Base-by-base conservation (phyloP, 2,888 invertebrate genomes). In the Silvanus unidentatus region DNA sequence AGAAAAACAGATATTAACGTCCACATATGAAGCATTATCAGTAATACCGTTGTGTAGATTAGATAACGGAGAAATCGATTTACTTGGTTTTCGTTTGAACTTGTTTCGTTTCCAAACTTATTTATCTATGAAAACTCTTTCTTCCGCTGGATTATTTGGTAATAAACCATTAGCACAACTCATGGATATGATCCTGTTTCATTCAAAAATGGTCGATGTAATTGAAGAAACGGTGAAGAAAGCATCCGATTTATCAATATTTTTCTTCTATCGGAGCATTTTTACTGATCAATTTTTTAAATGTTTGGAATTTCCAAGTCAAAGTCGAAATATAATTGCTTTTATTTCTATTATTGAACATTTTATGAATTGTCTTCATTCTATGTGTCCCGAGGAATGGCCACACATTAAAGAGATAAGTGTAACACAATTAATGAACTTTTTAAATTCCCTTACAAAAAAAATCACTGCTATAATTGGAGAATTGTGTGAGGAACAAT, bases 271-370 rank as follows among this genome's bases (percentile, higher is more conserved):
- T 70, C 93, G 86, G 62, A 88, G 90, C 74, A 88, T 93, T 69
- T 96, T 97, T 73, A 94, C 97, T 70, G 93, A 90, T 63, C 96
- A 97, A 70, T 97, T 98, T 68, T 93, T 94, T 64, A 92, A 94
- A 89, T 97, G 97, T 71, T 76, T 99, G 55, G 96, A 97, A 70
- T 95, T 98, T 66, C 97, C 98, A 16, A 94, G 96, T 16, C 98
- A 99, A 73, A 94, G 93, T 71, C 83, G 98, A 37, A 98, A 89
- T 68, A 94, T 96, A 50, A 88, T 97, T 55, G 93, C 96, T 42
- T 98, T 98, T 70, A 97, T 98, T 5, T 75, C 96, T 47, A 90
- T 99, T 57, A 96, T 97, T 71, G 89, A 91, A 51, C 97, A 99
- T 71, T 99, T 97, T 66, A 93, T 94, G 74, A 90, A 91, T 65